A percentile compares a stretch with the other conserved stretches of the same genome.
Conservation (phyloP, 1,140 invertebrate species). For the Drosophila suzukii region DNA sequence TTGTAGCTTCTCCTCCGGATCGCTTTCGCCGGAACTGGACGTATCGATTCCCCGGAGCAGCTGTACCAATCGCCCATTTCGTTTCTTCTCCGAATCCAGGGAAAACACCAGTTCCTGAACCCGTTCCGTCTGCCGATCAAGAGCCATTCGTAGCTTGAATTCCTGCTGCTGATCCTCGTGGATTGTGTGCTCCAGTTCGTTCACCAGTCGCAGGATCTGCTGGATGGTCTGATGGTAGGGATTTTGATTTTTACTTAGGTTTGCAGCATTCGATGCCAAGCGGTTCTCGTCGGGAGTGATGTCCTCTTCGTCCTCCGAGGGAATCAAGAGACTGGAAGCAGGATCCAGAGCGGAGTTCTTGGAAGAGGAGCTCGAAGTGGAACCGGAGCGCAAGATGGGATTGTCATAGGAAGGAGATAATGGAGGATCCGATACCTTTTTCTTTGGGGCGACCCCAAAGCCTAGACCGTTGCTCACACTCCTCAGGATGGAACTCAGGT, state of each 20-base stretch:
- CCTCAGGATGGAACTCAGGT: slow-evolving; percentile 57
- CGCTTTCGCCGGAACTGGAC: slow-evolving; percentile 35
- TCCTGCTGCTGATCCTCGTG: slow-evolving; percentile 72
- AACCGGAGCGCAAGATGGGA: not conserved
- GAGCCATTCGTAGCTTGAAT: slow-evolving; percentile 67
- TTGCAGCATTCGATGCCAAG: not conserved
- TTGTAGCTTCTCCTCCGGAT: slow-evolving; percentile 17
- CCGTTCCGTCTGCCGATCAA: slow-evolving; percentile 59
- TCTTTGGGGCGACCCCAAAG: slow-evolving; percentile 25
- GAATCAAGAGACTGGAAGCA: not conserved
- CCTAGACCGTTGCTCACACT: slow-evolving; percentile 55
- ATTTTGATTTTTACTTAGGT: slow-evolving; percentile 18
- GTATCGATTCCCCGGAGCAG: slow-evolving; percentile 56
- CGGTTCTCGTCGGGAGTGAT: not conserved
- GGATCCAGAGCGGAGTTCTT: not conserved
- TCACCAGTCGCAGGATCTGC: slow-evolving; percentile 58
- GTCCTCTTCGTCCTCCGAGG: slow-evolving; percentile 11
- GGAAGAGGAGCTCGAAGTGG: not conserved
- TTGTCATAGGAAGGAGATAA: not conserved
- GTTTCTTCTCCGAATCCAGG: slow-evolving; percentile 60
- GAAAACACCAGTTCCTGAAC: slow-evolving; percentile 63
- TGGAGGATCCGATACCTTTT: not conserved
- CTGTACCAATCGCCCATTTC: slow-evolving; percentile 64
- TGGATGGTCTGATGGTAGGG: slow-evolving; percentile 51
- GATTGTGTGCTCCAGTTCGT: slow-evolving; percentile 68